Evolutionary conservation across 2,888 invertebrate species (phyloP).

Genomic region (Pemphredon lugubris): DNA sequence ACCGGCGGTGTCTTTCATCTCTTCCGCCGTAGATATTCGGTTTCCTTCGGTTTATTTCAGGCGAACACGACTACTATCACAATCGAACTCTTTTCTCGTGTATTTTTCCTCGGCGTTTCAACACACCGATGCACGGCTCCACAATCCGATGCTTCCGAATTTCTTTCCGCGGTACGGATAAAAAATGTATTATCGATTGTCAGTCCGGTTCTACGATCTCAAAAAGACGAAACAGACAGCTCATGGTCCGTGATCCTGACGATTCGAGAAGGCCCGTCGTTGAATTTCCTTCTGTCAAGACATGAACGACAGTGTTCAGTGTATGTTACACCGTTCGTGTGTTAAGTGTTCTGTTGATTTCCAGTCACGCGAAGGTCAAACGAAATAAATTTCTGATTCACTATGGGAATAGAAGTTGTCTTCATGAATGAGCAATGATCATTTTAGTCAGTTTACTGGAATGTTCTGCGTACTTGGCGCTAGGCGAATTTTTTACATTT

Average conservation of each 20-base stretch:
- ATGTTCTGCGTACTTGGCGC: background rate
- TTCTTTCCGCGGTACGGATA: background rate
- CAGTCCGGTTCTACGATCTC: constrained; percentile 51
- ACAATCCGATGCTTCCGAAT: no score
- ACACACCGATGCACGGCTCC: background rate
- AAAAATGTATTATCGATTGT: constrained; percentile 10
- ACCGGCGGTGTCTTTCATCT: constrained; percentile 60
- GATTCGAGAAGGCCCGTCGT: no score
- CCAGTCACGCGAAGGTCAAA: constrained; percentile 51
- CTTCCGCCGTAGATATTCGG: constrained; percentile 13
- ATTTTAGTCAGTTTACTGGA: background rate
- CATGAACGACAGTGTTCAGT: constrained; percentile 10
- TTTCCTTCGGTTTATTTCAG: background rate
- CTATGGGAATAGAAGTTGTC: background rate
- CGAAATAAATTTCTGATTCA: constrained; percentile 12
- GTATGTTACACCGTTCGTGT: background rate
- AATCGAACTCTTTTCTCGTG: background rate
- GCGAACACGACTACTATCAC: background rate
- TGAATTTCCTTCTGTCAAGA: constrained; percentile 25
- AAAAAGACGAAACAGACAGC: constrained; percentile 31
- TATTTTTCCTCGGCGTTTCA: background rate
- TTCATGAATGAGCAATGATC: background rate
- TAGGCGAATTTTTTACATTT: constrained; percentile 4
- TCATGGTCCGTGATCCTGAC: constrained; percentile 38
- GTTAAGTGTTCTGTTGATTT: constrained; percentile 28